Percentiles rank a stretch among this genome's conserved stretches.
These are phyloP conservation scores for Hypotaenidia philippensis DNA, from an alignment of 2,797 vertebrate genomes.

Conservation along the genomic window DNA sequence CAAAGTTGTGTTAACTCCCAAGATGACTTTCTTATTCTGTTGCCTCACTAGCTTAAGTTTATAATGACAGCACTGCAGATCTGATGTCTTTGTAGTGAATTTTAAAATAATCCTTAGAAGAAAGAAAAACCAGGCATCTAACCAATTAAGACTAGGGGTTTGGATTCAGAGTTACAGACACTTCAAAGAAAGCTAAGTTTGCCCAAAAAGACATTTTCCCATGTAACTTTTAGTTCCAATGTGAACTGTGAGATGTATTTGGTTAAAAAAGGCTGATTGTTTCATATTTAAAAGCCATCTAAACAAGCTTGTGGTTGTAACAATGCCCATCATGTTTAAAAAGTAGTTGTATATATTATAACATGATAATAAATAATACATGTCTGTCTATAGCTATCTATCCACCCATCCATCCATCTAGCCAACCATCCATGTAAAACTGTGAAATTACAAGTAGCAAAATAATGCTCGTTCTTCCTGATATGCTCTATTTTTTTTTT, in stretches of 20 bases:
- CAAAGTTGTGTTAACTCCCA: slow-evolving; percentile 68
- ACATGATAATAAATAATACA: slow-evolving; percentile 61
- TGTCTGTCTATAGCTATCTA: slow-evolving; percentile 31
- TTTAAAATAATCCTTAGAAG: slow-evolving; percentile 46
- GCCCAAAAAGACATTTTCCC: slow-evolving; percentile 36
- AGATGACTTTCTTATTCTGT: slow-evolving; percentile 64
- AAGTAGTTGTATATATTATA: slow-evolving; percentile 53
- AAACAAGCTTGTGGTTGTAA: not conserved
- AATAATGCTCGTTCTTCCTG: not conserved
- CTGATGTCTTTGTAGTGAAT: slow-evolving; percentile 58
- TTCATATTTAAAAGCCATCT: not conserved
- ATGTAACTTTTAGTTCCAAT: not conserved
- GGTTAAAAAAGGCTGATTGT: not conserved
- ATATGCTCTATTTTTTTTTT: not conserved
- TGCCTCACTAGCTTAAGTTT: slow-evolving; percentile 64
- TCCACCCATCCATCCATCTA: slow-evolving; percentile 42
- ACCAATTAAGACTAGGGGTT: slow-evolving; percentile 22
- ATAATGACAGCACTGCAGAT: slow-evolving; percentile 46
- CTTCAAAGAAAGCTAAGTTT: slow-evolving; percentile 51
- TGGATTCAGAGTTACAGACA: slow-evolving; percentile 18
- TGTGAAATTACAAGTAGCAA: not conserved
- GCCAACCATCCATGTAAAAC: slow-evolving; percentile 39
- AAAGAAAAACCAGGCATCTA: slow-evolving; percentile 62
- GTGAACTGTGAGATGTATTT: not conserved
- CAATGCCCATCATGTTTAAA: not conserved